Base-by-base conservation (phyloP, 1,140 invertebrate genomes). In the Chlorops oryzae region DNA sequence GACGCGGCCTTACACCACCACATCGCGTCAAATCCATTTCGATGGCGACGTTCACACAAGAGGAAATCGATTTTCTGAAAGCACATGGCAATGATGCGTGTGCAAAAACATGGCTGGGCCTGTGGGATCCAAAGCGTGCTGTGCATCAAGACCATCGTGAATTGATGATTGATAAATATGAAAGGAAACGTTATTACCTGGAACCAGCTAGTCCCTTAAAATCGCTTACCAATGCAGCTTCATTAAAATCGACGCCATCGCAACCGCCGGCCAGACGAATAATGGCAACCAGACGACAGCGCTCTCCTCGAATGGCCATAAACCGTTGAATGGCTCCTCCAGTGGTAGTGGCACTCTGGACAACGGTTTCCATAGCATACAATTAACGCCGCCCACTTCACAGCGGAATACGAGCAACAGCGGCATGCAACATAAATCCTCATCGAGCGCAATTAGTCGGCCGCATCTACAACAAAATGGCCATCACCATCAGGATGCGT, bases 11-110 rank as follows among this genome's bases (percentile, higher is more conserved):
- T 57, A 98, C 94, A 63, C 95, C 96, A 39, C 96, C 95, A 52
- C 94, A 98, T 74, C 80, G 96, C 56, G 93, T 98, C 23, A 98
- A 98, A 75, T 98, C 95, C 27, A 98, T 98, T 61, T 96, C 94
- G 6, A 97, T 98, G 95, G 91, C 95, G 35, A 96, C 89, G 62
- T 98, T 98, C 73, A 94, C 87, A 52, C 81, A 85, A 56, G 95
- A 98, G 57, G 96, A 98, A 78, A 87, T 98, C 67, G 91, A 95
- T 70, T 87, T 90, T 64, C 80, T 98, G 54, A 88, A 85, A 77
- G 79, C 80, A 49, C 84, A 85, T 75, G 95, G 95, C 55, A 98
- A 98, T 76, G 92, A 96, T 79, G 86, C 90, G 63, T 96, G 92
- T 72, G 80, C 84, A 60, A 85, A 85, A 72, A 86, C 92, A 52